These are phyloP conservation scores for Dasypogon diadema DNA, from an alignment of 2,888 invertebrate genomes.

Conservation along the genomic window DNA sequence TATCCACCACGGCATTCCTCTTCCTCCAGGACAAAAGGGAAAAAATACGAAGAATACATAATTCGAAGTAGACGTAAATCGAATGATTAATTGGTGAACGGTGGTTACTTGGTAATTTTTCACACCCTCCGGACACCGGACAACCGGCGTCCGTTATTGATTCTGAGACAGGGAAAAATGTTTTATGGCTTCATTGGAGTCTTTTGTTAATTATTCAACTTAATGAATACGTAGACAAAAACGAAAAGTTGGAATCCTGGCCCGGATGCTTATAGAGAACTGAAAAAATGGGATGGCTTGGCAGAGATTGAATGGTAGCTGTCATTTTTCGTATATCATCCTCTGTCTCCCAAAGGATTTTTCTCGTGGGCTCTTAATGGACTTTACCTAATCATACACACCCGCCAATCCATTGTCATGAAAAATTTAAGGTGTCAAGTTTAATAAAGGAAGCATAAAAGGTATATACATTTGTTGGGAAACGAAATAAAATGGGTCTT, in stretches of 20 bases:
- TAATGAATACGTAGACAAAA: constrained; percentile 51
- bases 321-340: constrained; percentile 11
- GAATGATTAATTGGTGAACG: constrained; percentile 48
- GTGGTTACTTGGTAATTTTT: constrained; percentile 44
- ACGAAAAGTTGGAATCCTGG: constrained; percentile 18
- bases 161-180: constrained; percentile 41
- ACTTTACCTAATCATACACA: not conserved
- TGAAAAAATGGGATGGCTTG: not conserved
- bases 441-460: too few species aligned
- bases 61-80: constrained; percentile 45
- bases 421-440: too few species aligned
- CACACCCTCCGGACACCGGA: constrained; percentile 18
- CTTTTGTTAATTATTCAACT: constrained; percentile 56
- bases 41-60: constrained; percentile 28
- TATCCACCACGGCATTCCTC: not conserved
- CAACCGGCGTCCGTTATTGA: constrained; percentile 29
- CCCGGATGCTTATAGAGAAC: not conserved
- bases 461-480: too few species aligned
- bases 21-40: not conserved
- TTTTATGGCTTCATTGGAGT: constrained; percentile 30
- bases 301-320: constrained; percentile 10
- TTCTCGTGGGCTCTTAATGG: constrained; percentile 11
- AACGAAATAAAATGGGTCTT: too few species aligned
- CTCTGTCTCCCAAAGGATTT: constrained; percentile 14
- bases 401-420: too few species aligned